These are phyloP conservation scores for Tadarida brasiliensis DNA, from an alignment of 2,797 vertebrate genomes.

Conservation along the genomic window DNA sequence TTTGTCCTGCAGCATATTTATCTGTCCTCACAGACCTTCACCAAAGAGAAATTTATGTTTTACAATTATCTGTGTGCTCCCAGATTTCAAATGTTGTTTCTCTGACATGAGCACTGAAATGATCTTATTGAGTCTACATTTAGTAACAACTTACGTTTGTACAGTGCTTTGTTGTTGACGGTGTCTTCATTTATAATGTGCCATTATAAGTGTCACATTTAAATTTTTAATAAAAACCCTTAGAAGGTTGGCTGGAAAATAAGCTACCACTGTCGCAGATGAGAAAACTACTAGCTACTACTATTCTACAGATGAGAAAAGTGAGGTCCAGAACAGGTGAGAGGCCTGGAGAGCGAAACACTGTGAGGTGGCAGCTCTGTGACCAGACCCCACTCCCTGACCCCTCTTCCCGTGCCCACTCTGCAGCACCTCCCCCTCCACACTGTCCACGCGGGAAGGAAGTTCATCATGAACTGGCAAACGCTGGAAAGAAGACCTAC, in stretches of 20 bases:
- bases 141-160: not conserved
- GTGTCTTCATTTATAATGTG: not conserved
- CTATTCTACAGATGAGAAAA: not conserved
- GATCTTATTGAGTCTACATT: not conserved
- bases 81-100: not conserved
- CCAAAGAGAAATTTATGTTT: not conserved
- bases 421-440: too few species aligned
- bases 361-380: not conserved
- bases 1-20: not conserved
- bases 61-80: not conserved
- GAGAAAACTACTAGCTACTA: not conserved
- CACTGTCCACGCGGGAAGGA: not conserved
- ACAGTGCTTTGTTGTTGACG: slow-evolving; percentile 33
- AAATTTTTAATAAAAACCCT: not conserved
- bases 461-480: too few species aligned
- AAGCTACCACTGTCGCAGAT: not conserved
- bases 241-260: not conserved
- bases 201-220: not conserved
- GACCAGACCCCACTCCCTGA: not conserved
- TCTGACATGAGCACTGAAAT: not conserved
- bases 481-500: not conserved
- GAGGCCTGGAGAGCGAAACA: not conserved
- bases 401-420: accelerated
- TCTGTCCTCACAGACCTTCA: not conserved
- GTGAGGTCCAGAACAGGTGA: not conserved